These are phyloP conservation scores for Apteryx owenii DNA, from an alignment of 2,113 vertebrate species.

Conservation along the genomic window DNA sequence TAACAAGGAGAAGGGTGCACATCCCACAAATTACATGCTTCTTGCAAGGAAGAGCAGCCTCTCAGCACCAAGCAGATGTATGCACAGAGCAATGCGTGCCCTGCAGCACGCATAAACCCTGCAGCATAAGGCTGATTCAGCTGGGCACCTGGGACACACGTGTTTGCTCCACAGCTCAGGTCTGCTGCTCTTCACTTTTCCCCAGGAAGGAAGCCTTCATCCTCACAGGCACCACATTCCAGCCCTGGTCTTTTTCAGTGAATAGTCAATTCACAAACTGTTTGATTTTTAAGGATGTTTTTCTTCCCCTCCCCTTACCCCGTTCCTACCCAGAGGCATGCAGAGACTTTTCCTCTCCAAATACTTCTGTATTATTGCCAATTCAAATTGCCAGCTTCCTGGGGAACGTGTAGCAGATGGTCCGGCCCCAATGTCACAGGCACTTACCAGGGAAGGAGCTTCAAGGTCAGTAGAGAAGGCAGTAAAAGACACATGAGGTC, in stretches of 20 bases:
- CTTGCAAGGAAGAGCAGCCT: not conserved
- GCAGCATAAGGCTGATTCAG: not conserved
- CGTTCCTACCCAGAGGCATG: not conserved
- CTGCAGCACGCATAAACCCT: no score
- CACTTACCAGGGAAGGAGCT: not conserved
- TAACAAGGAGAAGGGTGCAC: not conserved
- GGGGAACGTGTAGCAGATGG: slow-evolving; percentile 15
- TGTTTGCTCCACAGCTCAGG: no score
- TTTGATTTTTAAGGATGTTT: not conserved
- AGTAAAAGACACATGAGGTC: slow-evolving; percentile 16
- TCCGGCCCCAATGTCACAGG: not conserved
- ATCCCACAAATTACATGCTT: fast-evolving
- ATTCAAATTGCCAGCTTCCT: slow-evolving; percentile 20
- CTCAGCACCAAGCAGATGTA: not conserved
- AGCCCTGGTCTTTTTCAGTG: not conserved
- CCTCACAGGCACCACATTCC: not conserved
- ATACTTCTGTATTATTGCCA: not conserved
- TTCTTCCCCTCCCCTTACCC: not conserved
- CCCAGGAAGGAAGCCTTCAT: not conserved
- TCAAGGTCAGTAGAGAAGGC: slow-evolving; percentile 23
- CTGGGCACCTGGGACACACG: no score
- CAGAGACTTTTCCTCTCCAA: not conserved
- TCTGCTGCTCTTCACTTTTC: not conserved
- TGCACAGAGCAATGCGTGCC: not conserved
- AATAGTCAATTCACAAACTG: not conserved